Evolutionary conservation across 2,797 vertebrate genomes (phyloP).

Genomic region (Coracias cyanogaster): DNA sequence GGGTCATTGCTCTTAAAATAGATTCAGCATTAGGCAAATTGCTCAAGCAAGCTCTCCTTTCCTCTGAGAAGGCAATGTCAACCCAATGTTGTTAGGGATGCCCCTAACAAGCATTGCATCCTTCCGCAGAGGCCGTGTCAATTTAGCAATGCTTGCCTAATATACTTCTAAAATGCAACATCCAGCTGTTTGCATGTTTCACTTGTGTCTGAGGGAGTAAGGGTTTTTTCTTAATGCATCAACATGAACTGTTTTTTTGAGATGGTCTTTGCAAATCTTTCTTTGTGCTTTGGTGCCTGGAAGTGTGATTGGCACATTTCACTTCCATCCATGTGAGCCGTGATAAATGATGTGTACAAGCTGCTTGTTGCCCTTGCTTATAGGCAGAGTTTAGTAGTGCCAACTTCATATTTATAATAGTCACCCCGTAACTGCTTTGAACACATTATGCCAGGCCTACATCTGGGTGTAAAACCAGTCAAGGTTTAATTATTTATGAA

Average conservation of each 20-base stretch:
- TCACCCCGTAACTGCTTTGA: background rate
- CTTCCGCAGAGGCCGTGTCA: background rate
- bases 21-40: slow-evolving; percentile 58
- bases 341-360: background rate
- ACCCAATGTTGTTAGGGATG: background rate
- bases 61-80: slow-evolving; percentile 42
- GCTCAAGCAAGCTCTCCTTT: slow-evolving; percentile 46
- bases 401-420: background rate
- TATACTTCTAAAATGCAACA: background rate
- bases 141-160: background rate
- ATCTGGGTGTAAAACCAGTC: background rate
- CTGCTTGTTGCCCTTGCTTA: background rate
- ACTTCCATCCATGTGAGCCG: background rate
- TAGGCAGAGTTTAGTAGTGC: background rate
- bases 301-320: background rate
- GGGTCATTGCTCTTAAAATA: slow-evolving; percentile 67
- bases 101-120: background rate
- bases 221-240: background rate
- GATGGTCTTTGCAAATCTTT: background rate
- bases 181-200: background rate
- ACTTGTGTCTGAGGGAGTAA: background rate
- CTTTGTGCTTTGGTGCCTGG: background rate
- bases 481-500: slow-evolving; percentile 18
- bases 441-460: background rate
- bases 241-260: background rate